Evolutionary conservation across 2,888 invertebrate genomes (phyloP), one percentile per base, ranked within the genome.

Genomic region (Syrphus vitripennis): DNA sequence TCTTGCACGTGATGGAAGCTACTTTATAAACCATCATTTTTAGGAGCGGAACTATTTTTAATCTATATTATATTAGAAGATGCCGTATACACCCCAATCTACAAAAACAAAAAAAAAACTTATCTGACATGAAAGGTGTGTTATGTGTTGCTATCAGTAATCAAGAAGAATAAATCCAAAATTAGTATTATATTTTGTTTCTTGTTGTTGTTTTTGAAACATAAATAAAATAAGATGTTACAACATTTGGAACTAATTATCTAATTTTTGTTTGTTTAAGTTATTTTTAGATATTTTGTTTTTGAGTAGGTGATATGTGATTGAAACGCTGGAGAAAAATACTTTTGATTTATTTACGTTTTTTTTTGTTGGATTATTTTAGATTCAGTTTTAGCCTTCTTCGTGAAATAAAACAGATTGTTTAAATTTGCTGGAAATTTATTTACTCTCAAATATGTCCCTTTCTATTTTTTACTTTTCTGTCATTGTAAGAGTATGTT

Each of bases 11-110:
- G 45, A 31, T 31, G 9, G 45, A 65, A 61, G 21, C 9, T 45
- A 19, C 14, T 45, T 31, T 2, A n/a, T 14, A 50, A 9, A 34
- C n/a, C n/a, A n/a, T n/a, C n/a, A n/a, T n/a, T n/a, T n/a, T n/a
- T 0, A 50, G 48, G 67, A 34, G 50, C 21, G 24, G 34, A 50
- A 34, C 31, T 67, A 67, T 67, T 67, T 67, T 48, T 34, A 67
- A 9, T 59, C 12, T 59, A 34, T 45, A 1, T n/a, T 14, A 57
- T 34, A 16, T 19, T 2, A 9, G 16, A n/a, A 55, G 9, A n/a
- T n/a, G n/a, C n/a, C n/a, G n/a, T 9, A 16, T 29, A 55, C 29
- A 53, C 19, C n/a, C n/a, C 16, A 37, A 37, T 14, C 16, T 48
- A 57, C 9, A 21, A n/a, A n/a, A n/a, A 1, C 7, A 24, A 40